Conservation (phyloP, 2,797 vertebrate genomes). For the Gymnothorax javanicus region DNA sequence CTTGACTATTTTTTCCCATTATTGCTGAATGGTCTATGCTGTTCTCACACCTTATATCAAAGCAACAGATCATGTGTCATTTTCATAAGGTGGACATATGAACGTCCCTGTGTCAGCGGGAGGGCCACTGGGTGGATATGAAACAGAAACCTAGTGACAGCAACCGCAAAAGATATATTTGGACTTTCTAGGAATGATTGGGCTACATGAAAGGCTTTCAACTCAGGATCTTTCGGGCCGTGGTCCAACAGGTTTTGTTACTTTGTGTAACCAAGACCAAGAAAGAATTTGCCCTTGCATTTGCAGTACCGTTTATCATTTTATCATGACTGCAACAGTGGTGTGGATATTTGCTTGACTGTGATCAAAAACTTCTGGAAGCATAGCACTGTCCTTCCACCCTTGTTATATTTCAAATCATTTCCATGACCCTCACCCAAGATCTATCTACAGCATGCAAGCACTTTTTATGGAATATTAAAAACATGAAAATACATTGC, state of each 20-base stretch:
- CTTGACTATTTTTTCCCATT: slow-evolving; percentile 8
- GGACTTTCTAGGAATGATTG: slow-evolving; percentile 54
- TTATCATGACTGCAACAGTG: not conserved
- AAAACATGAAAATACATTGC: not conserved
- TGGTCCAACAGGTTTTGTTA: slow-evolving; percentile 39
- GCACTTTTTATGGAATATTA: not conserved
- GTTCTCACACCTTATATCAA: slow-evolving; percentile 30
- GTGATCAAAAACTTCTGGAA: not conserved
- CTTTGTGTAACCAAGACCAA: slow-evolving; percentile 35
- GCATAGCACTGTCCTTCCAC: not conserved
- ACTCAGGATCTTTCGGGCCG: slow-evolving; percentile 38
- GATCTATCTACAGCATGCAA: not conserved
- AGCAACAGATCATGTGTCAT: slow-evolving; percentile 39
- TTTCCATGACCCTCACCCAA: not conserved
- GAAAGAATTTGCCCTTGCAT: slow-evolving; percentile 26
- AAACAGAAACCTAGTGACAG: slow-evolving; percentile 52
- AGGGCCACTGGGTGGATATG: slow-evolving; percentile 44
- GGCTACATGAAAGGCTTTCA: slow-evolving; percentile 46
- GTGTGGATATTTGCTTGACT: not conserved
- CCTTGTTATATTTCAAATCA: not conserved
- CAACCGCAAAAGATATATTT: slow-evolving; percentile 53
- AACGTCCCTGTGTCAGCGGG: slow-evolving; percentile 32
- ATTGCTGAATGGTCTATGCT: slow-evolving; percentile 1
- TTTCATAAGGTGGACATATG: slow-evolving; percentile 44
- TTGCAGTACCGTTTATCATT: not conserved